These are phyloP conservation scores for Condylostylus longicornis DNA, from an alignment of 1,140 invertebrate genomes.

Conservation along the genomic window DNA sequence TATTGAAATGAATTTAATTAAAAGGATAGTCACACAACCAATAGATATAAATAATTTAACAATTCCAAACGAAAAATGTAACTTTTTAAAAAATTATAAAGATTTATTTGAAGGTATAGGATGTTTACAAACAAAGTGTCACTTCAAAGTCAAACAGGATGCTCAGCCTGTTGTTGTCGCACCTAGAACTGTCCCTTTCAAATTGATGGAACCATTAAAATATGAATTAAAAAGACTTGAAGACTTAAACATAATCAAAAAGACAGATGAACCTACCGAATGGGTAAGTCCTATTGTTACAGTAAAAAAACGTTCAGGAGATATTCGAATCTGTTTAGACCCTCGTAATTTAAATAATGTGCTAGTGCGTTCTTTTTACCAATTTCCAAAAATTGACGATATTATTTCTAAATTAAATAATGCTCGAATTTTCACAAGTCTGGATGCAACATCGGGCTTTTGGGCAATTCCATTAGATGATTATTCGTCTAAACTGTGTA, in stretches of 20 bases:
- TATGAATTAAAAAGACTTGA: slow-evolving; percentile 17
- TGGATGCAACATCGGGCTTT: slow-evolving; percentile 33
- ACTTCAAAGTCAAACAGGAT: slow-evolving; percentile 8
- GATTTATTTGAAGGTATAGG: slow-evolving; percentile 6
- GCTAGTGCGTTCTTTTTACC: slow-evolving; percentile 29
- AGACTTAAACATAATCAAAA: slow-evolving; percentile 18
- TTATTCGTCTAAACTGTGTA: slow-evolving; percentile 26
- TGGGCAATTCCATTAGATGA: slow-evolving; percentile 31
- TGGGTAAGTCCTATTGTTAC: slow-evolving; percentile 32
- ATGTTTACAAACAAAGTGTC: slow-evolving; percentile 7
- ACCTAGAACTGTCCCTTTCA: slow-evolving; percentile 25
- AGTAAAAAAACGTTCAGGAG: slow-evolving; percentile 25
- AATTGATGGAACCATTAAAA: slow-evolving; percentile 20
- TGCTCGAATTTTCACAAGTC: slow-evolving; percentile 25
- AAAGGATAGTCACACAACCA: too few relatives aligned
- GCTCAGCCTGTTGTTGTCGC: slow-evolving; percentile 17
- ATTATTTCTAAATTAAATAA: slow-evolving; percentile 22
- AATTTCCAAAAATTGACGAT: slow-evolving; percentile 30
- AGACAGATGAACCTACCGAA: slow-evolving; percentile 25
- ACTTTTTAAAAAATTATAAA: slow-evolving; percentile 1
- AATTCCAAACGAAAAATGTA: too few relatives aligned
- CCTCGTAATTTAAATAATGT: slow-evolving; percentile 33
- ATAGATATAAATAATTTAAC: too few relatives aligned
- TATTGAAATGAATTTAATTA: too few relatives aligned
- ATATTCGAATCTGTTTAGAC: slow-evolving; percentile 32